A percentile compares a stretch with the other conserved stretches of the same genome.
Conservation (phyloP, 2,888 invertebrate species). For the Adela reaumurella region DNA sequence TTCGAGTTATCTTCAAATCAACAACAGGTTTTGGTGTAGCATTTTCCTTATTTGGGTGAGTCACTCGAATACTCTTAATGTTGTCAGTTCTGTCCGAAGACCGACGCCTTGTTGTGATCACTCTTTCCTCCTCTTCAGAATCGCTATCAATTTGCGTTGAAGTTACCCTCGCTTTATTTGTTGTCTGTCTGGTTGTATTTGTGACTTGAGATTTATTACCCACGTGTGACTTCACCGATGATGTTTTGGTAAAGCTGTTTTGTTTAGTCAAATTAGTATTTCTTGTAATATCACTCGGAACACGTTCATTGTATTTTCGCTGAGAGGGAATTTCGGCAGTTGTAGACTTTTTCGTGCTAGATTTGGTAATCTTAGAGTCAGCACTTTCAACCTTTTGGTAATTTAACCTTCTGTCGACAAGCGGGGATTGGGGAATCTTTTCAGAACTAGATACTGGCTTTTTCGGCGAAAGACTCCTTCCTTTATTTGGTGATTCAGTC, state of each 20-base stretch:
- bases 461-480: constrained; percentile 37
- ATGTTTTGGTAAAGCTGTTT: constrained; percentile 22
- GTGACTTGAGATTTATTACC: constrained; percentile 3
- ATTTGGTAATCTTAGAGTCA: constrained; percentile 22
- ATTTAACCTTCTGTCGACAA: constrained; percentile 9
- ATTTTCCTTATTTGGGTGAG: constrained; percentile 33
- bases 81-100: constrained; percentile 17
- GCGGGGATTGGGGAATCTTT: constrained; percentile 32
- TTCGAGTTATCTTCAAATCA: constrained; percentile 49
- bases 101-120: constrained; percentile 18
- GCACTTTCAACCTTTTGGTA: constrained; percentile 31
- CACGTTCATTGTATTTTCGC: constrained; percentile 4
- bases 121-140: constrained; percentile 5
- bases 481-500: constrained; percentile 23
- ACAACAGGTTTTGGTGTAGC: constrained; percentile 31
- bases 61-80: constrained; percentile 20
- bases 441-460: constrained; percentile 27
- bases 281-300: constrained; percentile 26
- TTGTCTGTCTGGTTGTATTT: constrained; percentile 5
- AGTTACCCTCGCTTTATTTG: background rate
- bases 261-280: constrained; percentile 25
- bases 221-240: background rate
- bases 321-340: background rate
- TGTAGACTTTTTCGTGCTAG: constrained; percentile 26
- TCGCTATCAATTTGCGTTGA: background rate